phyloP scores from a whole-genome alignment of 2,797 vertebrate genomes.

The Megaceryle alcyon region DNA sequence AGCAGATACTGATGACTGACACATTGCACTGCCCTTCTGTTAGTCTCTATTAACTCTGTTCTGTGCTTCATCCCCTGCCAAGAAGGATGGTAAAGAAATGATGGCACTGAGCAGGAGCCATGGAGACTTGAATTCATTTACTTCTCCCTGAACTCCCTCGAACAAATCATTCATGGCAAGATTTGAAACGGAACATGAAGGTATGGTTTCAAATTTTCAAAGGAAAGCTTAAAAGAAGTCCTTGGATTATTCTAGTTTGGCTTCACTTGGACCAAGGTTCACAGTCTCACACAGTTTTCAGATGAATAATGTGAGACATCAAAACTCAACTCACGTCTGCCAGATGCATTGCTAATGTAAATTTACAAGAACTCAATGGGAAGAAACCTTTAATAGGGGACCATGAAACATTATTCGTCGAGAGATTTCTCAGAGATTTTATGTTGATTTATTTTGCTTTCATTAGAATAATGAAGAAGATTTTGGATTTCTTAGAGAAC shows the following conservation, averaged over 20 bases:
- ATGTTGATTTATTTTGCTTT: neutral
- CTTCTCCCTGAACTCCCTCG: neutral
- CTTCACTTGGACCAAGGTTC: neutral
- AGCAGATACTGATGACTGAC: neutral
- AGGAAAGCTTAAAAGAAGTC: neutral
- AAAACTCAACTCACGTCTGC: neutral
- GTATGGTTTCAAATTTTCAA: neutral
- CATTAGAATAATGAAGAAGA: neutral
- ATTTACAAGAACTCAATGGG: neutral
- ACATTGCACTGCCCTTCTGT: neutral
- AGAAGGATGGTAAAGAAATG: neutral
- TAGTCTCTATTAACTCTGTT: slow-evolving; percentile 4
- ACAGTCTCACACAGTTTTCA: neutral
- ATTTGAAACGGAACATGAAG: neutral
- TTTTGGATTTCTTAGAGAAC: neutral
- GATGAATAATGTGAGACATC: neutral
- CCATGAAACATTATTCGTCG: neutral
- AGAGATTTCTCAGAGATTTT: neutral
- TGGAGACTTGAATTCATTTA: slow-evolving; percentile 33
- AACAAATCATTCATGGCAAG: slow-evolving; percentile 28
- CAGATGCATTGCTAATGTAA: neutral
- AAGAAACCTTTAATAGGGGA: neutral
- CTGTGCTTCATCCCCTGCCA: neutral
- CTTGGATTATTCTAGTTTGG: neutral
- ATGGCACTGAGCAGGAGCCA: neutral